Evolutionary conservation across 2,888 invertebrate species (phyloP), one percentile per base, ranked within the genome.

Genomic region (Pseudoips prasinana): DNA sequence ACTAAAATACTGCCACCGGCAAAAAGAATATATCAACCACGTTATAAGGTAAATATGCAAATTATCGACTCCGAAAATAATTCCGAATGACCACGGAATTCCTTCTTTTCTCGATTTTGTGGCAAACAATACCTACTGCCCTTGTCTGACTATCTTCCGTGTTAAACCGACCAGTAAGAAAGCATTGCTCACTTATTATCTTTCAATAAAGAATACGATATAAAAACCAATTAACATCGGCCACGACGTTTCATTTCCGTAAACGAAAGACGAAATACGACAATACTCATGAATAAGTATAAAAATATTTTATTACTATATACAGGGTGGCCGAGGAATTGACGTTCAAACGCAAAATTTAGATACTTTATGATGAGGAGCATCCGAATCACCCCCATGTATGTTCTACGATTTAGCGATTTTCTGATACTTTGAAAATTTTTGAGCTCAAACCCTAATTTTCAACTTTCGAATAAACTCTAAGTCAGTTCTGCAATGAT

Each of bases 141-240:
- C 69, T 72, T 53, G 63, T 39, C 31, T 20, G 26, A 34, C 34
- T 40, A 52, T 64, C 57, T 68, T 66, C 65, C 65, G 63, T 47
- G 32, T 65, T 46, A 29, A 51, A 54, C 36, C 34, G 44, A n/a
- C 54, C 49, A 47, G 59, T 57, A 48, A 60, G 68, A 73, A 71
- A 73, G 65, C 60, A 48, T 44, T 43, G 37, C 33, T 52, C 49
- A 40, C 31, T 33, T 50, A 45, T 33, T 50, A 43, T 43, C 38
- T 47, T 54, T 45, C 33, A 31, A 29, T 33, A 35, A 24, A 28
- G 34, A 47, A 49, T 51, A 46, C 31, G 48, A 41, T 40, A 41
- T 40, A 49, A 46, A 34, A 33, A 25, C 23, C 44, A 44, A 46
- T 62, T 51, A 55, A 47, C 41, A 38, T 46, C 22, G 25, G 22